Evolutionary conservation across 2,113 vertebrate species (phyloP).

Genomic region (Natator depressus): DNA sequence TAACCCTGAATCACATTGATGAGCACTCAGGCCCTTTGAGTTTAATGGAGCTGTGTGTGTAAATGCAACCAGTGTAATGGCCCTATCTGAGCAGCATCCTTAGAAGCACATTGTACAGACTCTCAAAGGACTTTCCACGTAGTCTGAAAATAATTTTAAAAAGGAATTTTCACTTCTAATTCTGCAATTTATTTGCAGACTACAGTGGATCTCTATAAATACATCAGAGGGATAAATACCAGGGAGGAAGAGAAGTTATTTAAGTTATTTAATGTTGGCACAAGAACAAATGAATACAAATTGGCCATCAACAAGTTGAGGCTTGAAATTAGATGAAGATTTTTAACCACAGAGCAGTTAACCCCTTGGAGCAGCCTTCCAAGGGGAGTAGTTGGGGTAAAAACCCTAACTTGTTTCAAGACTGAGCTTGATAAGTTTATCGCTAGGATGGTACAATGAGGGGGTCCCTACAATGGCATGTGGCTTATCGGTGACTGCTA

Average conservation of each 20-base stretch:
- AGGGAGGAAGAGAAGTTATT: not conserved
- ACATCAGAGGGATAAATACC: not conserved
- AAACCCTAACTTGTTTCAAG: not conserved
- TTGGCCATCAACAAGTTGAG: not conserved
- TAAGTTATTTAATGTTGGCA: not conserved
- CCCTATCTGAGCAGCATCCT: fast-evolving
- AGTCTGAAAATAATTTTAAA: not conserved
- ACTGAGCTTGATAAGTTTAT: not conserved
- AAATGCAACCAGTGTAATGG: fast-evolving
- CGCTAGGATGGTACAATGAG: not conserved
- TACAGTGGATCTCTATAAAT: not conserved
- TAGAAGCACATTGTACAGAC: fast-evolving
- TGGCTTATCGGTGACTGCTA: not conserved
- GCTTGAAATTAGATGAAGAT: not conserved
- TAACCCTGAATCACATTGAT: fast-evolving
- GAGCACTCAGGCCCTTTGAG: fast-evolving
- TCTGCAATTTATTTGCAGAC: not conserved
- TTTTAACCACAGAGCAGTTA: not conserved
- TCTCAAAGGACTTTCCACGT: not conserved
- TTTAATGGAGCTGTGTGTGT: fast-evolving
- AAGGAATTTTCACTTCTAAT: not conserved
- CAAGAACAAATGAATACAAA: not conserved
- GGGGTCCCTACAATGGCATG: not conserved
- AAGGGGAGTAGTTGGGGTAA: not conserved
- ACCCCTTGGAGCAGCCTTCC: not conserved